Evolutionary conservation across 2,113 vertebrate genomes (phyloP).

Genomic region (Syngnathus floridae): DNA sequence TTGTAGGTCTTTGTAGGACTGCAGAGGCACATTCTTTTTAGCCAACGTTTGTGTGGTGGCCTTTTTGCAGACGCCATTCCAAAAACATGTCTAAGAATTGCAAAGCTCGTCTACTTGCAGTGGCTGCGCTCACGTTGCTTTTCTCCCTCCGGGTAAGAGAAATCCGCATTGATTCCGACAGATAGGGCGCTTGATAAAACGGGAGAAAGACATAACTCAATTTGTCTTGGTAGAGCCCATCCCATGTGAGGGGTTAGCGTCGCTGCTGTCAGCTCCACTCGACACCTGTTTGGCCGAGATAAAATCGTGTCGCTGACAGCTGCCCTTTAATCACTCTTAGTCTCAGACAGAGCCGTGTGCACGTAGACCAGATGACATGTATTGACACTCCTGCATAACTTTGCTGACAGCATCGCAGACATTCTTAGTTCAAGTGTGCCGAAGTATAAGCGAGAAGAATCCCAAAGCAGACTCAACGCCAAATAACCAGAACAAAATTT

Average conservation of each 20-base stretch:
- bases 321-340: slow-evolving; percentile 62
- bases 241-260: slow-evolving; percentile 48
- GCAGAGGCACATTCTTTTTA: not conserved
- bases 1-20: too few species aligned
- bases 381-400: not conserved
- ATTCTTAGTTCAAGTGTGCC: not conserved
- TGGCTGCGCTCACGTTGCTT: slow-evolving; percentile 25
- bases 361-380: not conserved
- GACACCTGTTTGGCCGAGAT: slow-evolving; percentile 59
- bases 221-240: slow-evolving; percentile 64
- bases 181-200: slow-evolving; percentile 58
- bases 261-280: slow-evolving; percentile 57
- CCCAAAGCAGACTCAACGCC: not conserved
- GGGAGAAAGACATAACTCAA: slow-evolving; percentile 56
- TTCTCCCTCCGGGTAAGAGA: slow-evolving; percentile 13
- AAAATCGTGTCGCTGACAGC: slow-evolving; percentile 63
- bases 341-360: slow-evolving; percentile 29
- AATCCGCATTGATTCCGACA: slow-evolving; percentile 52
- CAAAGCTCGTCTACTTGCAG: slow-evolving; percentile 39
- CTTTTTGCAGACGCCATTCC: not conserved
- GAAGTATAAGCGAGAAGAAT: not conserved
- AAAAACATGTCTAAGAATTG: too few species aligned
- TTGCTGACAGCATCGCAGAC: not conserved
- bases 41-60: not conserved
- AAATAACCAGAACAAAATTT: too few species aligned